phyloP scores from a whole-genome alignment of 2,113 vertebrate genomes.

The Corythornis vintsioides region DNA sequence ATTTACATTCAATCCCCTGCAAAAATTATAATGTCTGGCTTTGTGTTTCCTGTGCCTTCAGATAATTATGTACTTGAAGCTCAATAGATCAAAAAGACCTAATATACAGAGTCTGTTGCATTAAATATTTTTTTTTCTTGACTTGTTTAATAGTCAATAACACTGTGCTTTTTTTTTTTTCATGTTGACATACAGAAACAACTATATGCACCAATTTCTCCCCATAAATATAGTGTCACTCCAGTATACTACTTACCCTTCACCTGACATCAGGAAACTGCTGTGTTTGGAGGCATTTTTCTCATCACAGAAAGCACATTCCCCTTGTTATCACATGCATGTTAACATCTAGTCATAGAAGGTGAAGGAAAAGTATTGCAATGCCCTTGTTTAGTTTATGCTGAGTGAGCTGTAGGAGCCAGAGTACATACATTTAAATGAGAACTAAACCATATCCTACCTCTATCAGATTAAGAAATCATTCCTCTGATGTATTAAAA shows the following conservation, averaged over 20 bases:
- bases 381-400: neutral
- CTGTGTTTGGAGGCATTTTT: neutral
- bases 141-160: neutral
- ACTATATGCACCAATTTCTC: neutral
- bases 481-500: neutral
- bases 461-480: neutral
- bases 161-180: neutral
- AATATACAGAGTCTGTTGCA: neutral
- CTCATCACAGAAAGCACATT: neutral
- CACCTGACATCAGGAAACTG: neutral
- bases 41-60: neutral
- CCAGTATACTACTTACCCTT: neutral
- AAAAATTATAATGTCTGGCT: neutral
- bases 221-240: neutral
- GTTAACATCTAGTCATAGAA: neutral
- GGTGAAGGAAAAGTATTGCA: neutral
- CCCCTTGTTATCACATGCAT: neutral
- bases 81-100: neutral
- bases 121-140: neutral
- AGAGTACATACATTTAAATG: neutral
- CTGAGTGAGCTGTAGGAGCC: neutral
- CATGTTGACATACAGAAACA: accelerated
- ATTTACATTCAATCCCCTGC: neutral
- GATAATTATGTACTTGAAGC: neutral
- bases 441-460: neutral